A percentile compares a stretch with the other conserved stretches of the same genome.
These are phyloP conservation scores for Salvelinus alpinus DNA, from an alignment of 2,113 vertebrate species.

Conservation along the genomic window DNA sequence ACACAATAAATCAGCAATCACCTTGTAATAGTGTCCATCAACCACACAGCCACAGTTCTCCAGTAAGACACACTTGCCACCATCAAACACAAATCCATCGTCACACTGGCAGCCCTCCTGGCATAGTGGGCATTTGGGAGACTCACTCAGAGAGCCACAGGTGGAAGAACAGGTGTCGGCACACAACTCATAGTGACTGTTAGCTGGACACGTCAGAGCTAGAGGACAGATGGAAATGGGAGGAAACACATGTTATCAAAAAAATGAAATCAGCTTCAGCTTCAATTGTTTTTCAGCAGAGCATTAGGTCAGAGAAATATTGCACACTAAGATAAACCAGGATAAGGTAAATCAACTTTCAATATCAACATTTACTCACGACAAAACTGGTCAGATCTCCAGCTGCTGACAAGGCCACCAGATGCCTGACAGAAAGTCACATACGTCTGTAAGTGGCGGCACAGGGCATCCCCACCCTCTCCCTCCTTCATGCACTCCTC, in stretches of 20 bases:
- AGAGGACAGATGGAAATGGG: background rate
- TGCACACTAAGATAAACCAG: no score
- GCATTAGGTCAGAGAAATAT: no score
- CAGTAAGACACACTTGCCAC: conserved; percentile 50
- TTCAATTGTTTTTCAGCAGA: no score
- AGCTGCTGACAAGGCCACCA: conserved; percentile 9
- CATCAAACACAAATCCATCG: conserved; percentile 55
- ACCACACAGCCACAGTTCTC: conserved; percentile 54
- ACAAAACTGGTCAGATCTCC: conserved; percentile 68
- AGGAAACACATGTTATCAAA: no score
- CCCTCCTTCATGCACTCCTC: conserved; percentile 32
- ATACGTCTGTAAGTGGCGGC: conserved; percentile 64
- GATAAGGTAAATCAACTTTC: no score
- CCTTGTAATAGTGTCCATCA: conserved; percentile 53
- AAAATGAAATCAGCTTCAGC: no score
- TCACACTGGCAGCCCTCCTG: conserved; percentile 71
- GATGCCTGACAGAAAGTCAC: conserved; percentile 57
- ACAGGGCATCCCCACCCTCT: conserved; percentile 39
- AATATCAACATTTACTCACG: conserved; percentile 54
- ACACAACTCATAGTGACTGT: conserved; percentile 59
- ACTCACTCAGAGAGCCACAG: conserved; percentile 49
- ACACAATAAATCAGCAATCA: background rate
- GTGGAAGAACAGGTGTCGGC: conserved; percentile 52
- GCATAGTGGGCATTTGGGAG: conserved; percentile 49
- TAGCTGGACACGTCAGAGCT: conserved; percentile 57